Base-by-base conservation (phyloP, 23 tunicate species). In the Ciona savignyi region DNA sequence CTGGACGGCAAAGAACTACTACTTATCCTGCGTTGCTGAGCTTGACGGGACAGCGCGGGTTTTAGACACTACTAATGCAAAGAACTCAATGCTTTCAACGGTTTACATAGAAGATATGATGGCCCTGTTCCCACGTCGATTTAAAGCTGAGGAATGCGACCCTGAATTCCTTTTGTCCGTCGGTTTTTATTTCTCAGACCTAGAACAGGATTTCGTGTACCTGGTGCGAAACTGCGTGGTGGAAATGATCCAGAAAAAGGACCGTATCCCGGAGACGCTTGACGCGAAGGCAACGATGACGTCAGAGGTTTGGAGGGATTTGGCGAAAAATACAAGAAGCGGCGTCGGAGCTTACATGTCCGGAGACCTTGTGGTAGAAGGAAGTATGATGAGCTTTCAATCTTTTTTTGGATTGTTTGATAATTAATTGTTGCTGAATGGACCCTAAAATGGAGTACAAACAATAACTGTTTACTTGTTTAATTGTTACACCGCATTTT, bases 141-240 rank as follows among this genome's bases (percentile, higher is more conserved):
- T 62, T 2, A 75, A 75, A 3, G 42, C 70, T 11, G 79, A 62
- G 28, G 29, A 62, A 34, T 74, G 78, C 68, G 68, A 74, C 68
- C 23, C 78, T 3, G 20, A n/a, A 15, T 27, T 24, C 24, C 1
- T 61, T 0, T 23, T 61, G 19, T 42, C 51, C 1, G 56, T 24
- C 30, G 3, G 51, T 11, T 75, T 62, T 20, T 27, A 33, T 62
- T 63, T 62, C 70, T 61, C 2, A 29, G 27, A 62, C 79, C 26
- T 32, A 27, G 32, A 62, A 6, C 34, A 1, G 30, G 33, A 32
- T 20, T 75, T 62, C 35, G 78, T 4, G 25, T 75, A 24, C 34
- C 4, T 62, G 48, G 3, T 63, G 1, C 35, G 70, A 0, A 26
- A 75, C 11, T 75, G 79, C 79, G 27, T 62, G 2, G 1, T 61